Percentiles rank a stretch among this genome's conserved stretches.
Conservation (phyloP, 1,140 invertebrate genomes). For the Drosophila orosa region DNA sequence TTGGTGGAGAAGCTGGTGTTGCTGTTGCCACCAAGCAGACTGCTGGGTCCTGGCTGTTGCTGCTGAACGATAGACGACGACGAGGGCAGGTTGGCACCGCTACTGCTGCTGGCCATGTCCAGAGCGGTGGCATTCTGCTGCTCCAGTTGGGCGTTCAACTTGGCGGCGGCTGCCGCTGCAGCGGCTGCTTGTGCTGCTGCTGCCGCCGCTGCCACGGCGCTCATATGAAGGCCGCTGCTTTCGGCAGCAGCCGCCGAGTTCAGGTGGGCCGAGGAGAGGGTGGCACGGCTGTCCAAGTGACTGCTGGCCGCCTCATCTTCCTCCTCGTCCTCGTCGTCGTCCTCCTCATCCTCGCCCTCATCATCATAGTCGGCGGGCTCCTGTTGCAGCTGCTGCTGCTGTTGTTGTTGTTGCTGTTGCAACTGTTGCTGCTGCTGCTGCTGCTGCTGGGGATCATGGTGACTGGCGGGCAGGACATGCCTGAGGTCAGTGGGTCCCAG, state of each 20-base stretch:
- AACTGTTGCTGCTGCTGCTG: slow-evolving; percentile 18
- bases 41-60: slow-evolving; percentile 36
- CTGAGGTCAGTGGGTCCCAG: slow-evolving; percentile 56
- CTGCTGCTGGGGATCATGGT: slow-evolving; percentile 34
- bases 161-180: slow-evolving; percentile 61
- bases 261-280: slow-evolving; percentile 53
- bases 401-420: slow-evolving; percentile 25
- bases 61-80: not conserved
- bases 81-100: not conserved
- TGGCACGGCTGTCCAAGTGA: slow-evolving; percentile 48
- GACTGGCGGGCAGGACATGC: slow-evolving; percentile 35
- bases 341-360: slow-evolving; percentile 61
- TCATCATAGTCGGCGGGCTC: slow-evolving; percentile 51
- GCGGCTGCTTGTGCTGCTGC: slow-evolving; percentile 67
- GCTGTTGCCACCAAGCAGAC: slow-evolving; percentile 63
- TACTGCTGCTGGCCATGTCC: slow-evolving; percentile 50
- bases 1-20: slow-evolving; percentile 73
- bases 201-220: slow-evolving; percentile 65
- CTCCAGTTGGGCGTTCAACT: slow-evolving; percentile 66
- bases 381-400: slow-evolving; percentile 31
- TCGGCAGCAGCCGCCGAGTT: slow-evolving; percentile 52
- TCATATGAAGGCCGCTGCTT: slow-evolving; percentile 62
- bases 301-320: slow-evolving; percentile 59
- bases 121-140: slow-evolving; percentile 55
- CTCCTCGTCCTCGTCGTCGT: slow-evolving; percentile 53